Evolutionary conservation across 2,888 invertebrate genomes (phyloP), one percentile per base, ranked within the genome.

Genomic region (Ferdinandea cuprea): DNA sequence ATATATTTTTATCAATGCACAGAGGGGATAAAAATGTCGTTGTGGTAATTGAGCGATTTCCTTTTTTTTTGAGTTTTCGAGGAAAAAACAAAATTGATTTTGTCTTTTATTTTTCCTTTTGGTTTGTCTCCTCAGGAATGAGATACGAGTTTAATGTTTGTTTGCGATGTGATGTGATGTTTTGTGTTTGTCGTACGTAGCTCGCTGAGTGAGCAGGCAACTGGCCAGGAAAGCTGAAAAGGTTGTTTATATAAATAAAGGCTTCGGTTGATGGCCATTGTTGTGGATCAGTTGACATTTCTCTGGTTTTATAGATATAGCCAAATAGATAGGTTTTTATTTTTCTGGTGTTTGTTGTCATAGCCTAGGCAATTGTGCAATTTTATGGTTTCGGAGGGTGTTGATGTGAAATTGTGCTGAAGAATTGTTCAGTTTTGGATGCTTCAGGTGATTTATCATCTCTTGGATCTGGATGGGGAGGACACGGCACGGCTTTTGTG

Each of bases 41-140:
- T 83, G 77, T 69, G 83, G 78, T 83, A 83, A 83, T 78, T 83
- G 83, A 83, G 72, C 73, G 78, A 83, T 78, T 78, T 83, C 73
- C 83, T 83, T 65, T 66, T 17, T 68, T 65, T 46, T 52, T n/a
- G n/a, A n/a, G 32, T 44, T 44, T 50, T 25, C 25, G 13, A n/a
- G 28, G 44, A 83, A 78, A 78, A n/a, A n/a, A n/a, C n/a, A n/a
- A n/a, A 83, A 78, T 50, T 69, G 54, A 68, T 63, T 72, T 83
- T 56, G 58, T 48, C 46, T 59, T 35, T 52, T 65, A 13, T 32
- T 40, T 44, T 11, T 46, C 21, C 42, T 58, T 66, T 44, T 17
- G 17, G 17, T 66, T 54, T 58, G 15, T 8, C 15, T 15, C 5
- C 11, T 11, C 17, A 7, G 35, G 9, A 11, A 9, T 7, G 17